Conservation (phyloP, 1,140 invertebrate species). For the Sarcophaga bullata region DNA sequence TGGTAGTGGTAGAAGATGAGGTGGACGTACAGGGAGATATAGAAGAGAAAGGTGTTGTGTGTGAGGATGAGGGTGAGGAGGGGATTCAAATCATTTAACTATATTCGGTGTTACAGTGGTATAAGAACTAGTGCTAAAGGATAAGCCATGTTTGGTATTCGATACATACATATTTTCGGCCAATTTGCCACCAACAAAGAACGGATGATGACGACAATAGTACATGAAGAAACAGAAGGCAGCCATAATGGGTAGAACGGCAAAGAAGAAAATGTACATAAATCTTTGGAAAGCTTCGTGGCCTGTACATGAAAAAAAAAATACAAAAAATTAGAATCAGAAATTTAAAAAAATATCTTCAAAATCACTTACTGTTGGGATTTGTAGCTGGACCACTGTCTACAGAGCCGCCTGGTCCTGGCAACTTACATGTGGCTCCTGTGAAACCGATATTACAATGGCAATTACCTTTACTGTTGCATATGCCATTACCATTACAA, state of each 20-base stretch:
- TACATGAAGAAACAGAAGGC: slow-evolving; percentile 76
- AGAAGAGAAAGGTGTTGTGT: slow-evolving; percentile 46
- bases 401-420: slow-evolving; percentile 89
- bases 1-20: slow-evolving; percentile 46
- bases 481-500: slow-evolving; percentile 91
- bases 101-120: slow-evolving; percentile 45
- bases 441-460: slow-evolving; percentile 92
- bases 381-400: slow-evolving; percentile 92
- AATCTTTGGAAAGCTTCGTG: slow-evolving; percentile 76
- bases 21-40: slow-evolving; percentile 49
- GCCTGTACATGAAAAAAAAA: slow-evolving; percentile 66
- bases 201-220: slow-evolving; percentile 74
- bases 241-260: slow-evolving; percentile 78
- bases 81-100: slow-evolving; percentile 42
- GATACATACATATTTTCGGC: slow-evolving; percentile 78
- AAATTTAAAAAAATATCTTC: background rate
- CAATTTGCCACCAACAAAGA: slow-evolving; percentile 73
- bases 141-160: slow-evolving; percentile 52
- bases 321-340: too few relatives aligned
- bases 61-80: slow-evolving; percentile 37
- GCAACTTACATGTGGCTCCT: slow-evolving; percentile 84
- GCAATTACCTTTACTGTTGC: slow-evolving; percentile 91
- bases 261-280: slow-evolving; percentile 85
- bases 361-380: slow-evolving; percentile 74
- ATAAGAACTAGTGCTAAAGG: slow-evolving; percentile 52